Conservation (phyloP, 1,140 invertebrate species). For the Rhyacophila brunnea region DNA sequence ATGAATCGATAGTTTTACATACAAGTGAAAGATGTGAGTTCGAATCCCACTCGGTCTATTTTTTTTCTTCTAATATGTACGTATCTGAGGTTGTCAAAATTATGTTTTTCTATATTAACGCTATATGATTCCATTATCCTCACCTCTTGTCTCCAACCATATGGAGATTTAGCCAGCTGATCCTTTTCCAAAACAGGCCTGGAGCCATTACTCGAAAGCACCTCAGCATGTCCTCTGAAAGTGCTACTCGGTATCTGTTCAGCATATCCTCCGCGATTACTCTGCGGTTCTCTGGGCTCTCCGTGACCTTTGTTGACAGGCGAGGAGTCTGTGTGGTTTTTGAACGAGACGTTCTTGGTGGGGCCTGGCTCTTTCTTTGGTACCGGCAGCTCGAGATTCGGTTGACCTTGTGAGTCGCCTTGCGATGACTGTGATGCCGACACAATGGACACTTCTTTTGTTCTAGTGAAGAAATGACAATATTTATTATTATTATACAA, state of each 20-base stretch:
- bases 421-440: conserved; percentile 32
- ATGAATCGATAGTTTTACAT: no score
- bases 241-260: conserved; percentile 15
- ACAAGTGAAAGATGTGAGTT: no score
- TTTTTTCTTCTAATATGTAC: no score
- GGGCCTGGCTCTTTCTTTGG: conserved; percentile 41
- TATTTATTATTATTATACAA: no score
- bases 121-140: not conserved
- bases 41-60: no score
- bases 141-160: conserved; percentile 52
- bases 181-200: conserved; percentile 51
- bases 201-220: conserved; percentile 30
- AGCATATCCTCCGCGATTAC: not conserved
- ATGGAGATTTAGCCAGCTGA: conserved; percentile 50
- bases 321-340: conserved; percentile 52
- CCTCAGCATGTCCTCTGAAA: conserved; percentile 33
- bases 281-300: conserved; percentile 3
- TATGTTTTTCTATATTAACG: no score
- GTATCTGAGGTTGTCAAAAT: no score
- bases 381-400: conserved; percentile 3
- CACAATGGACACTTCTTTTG: conserved; percentile 33
- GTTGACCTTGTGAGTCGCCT: conserved; percentile 20
- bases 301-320: conserved; percentile 36
- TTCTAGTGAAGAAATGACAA: conserved; percentile 13
- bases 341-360: conserved; percentile 54